phyloP scores from a whole-genome alignment of 1,140 invertebrate species.

The Gerris buenoi region DNA sequence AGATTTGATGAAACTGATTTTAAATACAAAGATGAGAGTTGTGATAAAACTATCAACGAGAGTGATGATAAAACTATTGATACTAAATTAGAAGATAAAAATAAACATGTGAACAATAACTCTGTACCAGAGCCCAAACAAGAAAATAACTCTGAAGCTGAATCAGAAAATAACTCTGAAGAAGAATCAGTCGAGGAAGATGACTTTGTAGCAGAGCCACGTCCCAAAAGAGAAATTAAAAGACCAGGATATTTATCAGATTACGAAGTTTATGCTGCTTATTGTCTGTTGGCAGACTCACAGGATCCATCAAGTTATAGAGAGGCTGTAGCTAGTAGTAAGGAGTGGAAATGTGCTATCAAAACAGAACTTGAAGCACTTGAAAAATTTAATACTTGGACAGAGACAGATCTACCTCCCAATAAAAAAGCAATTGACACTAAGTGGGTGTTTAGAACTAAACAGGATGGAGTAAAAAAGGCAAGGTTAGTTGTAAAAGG shows the following conservation, averaged over 20 bases:
- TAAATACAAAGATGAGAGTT: not conserved
- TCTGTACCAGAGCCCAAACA: not conserved
- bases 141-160: not conserved
- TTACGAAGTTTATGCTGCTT: constrained; percentile 3
- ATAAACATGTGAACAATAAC: too few species aligned
- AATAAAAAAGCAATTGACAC: constrained; percentile 24
- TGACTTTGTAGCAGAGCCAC: not conserved
- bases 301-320: constrained; percentile 17
- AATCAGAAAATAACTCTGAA: not conserved
- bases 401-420: constrained; percentile 22
- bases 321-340: constrained; percentile 24
- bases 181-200: not conserved
- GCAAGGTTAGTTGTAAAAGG: constrained; percentile 19
- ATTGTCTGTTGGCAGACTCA: constrained; percentile 7
- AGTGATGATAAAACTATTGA: not conserved
- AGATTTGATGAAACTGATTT: not conserved
- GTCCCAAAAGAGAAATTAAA: not conserved
- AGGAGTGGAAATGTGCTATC: constrained; percentile 30
- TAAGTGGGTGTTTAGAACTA: constrained; percentile 29
- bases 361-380: constrained; percentile 27
- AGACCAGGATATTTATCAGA: not conserved
- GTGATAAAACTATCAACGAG: not conserved
- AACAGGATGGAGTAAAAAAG: constrained; percentile 20
- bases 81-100: too few species aligned
- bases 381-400: constrained; percentile 29